Conservation (phyloP, 2,797 vertebrate species). For the Sebastes steindachneri region DNA sequence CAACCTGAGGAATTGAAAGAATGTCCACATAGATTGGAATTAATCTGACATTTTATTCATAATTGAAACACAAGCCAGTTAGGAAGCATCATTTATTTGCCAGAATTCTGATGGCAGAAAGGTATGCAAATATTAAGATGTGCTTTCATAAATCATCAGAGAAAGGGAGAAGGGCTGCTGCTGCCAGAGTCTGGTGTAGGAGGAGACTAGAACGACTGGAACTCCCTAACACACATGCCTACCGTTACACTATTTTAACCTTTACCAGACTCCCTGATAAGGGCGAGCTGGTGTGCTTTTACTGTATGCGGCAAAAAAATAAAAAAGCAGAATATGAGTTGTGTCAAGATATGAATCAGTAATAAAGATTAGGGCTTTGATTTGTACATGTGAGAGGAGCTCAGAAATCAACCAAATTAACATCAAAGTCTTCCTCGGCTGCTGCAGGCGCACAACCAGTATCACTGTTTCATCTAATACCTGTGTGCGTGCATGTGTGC, state of each 20-base stretch:
- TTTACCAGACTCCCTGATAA: constrained; percentile 1
- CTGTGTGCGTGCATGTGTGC: neutral
- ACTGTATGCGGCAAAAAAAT: neutral
- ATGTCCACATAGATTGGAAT: neutral
- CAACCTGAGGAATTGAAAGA: neutral
- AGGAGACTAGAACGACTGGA: neutral
- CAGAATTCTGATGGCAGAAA: neutral
- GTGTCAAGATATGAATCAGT: constrained; percentile 39
- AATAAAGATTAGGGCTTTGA: constrained; percentile 46
- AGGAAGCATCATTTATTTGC: neutral
- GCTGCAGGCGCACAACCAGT: constrained; percentile 26
- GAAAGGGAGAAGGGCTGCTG: neutral
- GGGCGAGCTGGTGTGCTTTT: constrained; percentile 15
- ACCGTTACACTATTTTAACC: neutral
- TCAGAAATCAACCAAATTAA: constrained; percentile 58
- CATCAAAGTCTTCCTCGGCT: constrained; percentile 38
- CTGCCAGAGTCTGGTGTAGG: neutral
- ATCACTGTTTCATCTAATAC: constrained; percentile 44
- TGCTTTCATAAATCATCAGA: neutral
- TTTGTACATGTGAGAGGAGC: constrained; percentile 28
- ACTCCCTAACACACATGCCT: neutral
- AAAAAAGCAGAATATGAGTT: neutral
- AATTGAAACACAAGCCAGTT: neutral
- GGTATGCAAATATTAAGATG: neutral
- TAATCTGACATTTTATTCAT: neutral